phyloP scores from a whole-genome alignment of 2,888 invertebrate genomes.

The Coecobrya sp. region DNA sequence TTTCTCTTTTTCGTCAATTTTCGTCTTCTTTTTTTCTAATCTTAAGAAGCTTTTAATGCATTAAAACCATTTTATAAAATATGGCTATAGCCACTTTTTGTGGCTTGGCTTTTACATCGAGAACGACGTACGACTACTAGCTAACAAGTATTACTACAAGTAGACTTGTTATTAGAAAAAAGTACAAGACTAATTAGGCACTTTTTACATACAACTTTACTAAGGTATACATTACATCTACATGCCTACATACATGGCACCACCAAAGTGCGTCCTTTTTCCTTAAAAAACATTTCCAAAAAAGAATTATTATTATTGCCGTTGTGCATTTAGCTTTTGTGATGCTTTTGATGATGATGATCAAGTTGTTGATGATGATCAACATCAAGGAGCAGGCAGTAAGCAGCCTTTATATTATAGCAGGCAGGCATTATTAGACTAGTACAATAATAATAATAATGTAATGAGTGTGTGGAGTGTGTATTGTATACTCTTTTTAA shows the following conservation, averaged over 20 bases:
- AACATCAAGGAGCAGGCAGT: background rate
- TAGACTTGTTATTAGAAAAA: slow-evolving; percentile 23
- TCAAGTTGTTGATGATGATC: slow-evolving; percentile 28
- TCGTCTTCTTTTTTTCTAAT: slow-evolving; percentile 30
- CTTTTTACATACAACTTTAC: background rate
- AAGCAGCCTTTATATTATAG: background rate
- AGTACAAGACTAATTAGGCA: slow-evolving; percentile 26
- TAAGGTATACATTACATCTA: background rate
- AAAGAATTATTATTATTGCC: slow-evolving; percentile 57
- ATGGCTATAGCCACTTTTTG: slow-evolving; percentile 24
- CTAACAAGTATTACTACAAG: background rate
- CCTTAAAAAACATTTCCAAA: slow-evolving; percentile 39
- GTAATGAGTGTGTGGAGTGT: background rate
- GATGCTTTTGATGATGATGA: background rate
- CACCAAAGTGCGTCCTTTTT: slow-evolving; percentile 26
- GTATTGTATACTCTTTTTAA: slow-evolving; percentile 38
- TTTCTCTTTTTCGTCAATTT: background rate
- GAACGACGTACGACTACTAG: background rate
- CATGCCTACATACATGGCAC: background rate
- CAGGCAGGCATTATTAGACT: background rate
- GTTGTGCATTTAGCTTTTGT: slow-evolving; percentile 27
- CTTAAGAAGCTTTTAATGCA: slow-evolving; percentile 56
- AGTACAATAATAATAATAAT: background rate
- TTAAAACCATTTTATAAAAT: slow-evolving; percentile 42
- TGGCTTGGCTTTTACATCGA: background rate